These are phyloP conservation scores for Falco columbarius DNA, from an alignment of 2,797 vertebrate genomes.

Conservation along the genomic window DNA sequence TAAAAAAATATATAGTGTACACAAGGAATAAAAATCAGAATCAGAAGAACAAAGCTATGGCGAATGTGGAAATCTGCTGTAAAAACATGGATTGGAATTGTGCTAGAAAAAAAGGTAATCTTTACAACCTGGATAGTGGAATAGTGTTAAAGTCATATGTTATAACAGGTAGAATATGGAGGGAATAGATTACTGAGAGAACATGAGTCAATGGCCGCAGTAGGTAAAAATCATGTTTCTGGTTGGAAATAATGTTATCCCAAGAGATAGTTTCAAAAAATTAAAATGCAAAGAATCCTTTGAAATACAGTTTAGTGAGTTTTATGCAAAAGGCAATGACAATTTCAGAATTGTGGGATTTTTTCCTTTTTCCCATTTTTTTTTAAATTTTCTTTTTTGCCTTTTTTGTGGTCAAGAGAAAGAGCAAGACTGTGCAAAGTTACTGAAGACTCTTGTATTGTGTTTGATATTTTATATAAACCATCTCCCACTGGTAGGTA, in stretches of 20 bases:
- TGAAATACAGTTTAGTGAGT: neutral
- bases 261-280: neutral
- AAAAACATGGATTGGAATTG: neutral
- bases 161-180: neutral
- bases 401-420: rapidly evolving
- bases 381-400: too few relatives aligned
- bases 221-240: neutral
- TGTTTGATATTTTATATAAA: conserved; percentile 8
- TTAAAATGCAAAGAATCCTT: neutral
- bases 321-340: neutral
- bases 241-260: neutral
- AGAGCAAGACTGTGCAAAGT: neutral
- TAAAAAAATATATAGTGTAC: neutral
- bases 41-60: neutral
- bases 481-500: neutral
- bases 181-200: neutral
- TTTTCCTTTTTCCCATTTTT: too few relatives aligned
- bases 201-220: neutral
- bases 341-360: neutral
- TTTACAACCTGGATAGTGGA: neutral
- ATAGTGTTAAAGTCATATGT: neutral
- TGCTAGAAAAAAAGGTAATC: neutral
- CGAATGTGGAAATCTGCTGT: neutral
- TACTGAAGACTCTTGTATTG: neutral
- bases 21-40: neutral